These are phyloP conservation scores for Oriolus oriolus DNA, from an alignment of 2,113 vertebrate species.

Conservation along the genomic window DNA sequence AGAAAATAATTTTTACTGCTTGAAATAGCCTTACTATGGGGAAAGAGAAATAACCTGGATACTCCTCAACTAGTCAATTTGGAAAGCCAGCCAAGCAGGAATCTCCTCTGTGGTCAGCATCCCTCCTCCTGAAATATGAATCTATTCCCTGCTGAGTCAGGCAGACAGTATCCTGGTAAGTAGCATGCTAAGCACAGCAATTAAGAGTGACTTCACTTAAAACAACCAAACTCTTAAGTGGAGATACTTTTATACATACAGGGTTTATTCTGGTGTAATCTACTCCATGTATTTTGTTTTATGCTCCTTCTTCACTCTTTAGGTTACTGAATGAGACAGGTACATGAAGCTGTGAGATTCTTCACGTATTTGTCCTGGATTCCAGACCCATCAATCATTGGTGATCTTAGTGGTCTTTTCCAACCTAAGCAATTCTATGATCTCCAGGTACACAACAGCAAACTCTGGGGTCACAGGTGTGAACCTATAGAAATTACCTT, in stretches of 20 bases:
- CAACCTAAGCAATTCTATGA: background rate
- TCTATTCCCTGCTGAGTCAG: background rate
- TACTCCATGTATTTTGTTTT: background rate
- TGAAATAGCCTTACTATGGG: background rate
- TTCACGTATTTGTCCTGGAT: background rate
- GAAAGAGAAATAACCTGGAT: background rate
- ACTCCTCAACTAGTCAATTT: background rate
- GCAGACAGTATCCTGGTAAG: background rate
- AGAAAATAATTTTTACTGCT: background rate
- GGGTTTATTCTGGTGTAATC: background rate
- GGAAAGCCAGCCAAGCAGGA: background rate
- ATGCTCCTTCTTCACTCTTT: background rate
- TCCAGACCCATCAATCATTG: background rate
- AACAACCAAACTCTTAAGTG: background rate
- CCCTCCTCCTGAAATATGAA: background rate
- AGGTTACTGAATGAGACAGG: background rate
- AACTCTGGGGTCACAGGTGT: background rate
- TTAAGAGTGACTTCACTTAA: background rate
- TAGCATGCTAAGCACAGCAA: background rate
- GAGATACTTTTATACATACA: background rate
- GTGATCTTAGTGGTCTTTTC: background rate
- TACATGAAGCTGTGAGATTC: background rate
- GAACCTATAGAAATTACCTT: background rate
- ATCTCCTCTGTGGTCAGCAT: background rate
- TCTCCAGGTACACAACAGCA: background rate